A percentile compares a stretch with the other conserved stretches of the same genome.
phyloP scores from a whole-genome alignment of 1,140 invertebrate species.

The Phocides pigmalion region DNA sequence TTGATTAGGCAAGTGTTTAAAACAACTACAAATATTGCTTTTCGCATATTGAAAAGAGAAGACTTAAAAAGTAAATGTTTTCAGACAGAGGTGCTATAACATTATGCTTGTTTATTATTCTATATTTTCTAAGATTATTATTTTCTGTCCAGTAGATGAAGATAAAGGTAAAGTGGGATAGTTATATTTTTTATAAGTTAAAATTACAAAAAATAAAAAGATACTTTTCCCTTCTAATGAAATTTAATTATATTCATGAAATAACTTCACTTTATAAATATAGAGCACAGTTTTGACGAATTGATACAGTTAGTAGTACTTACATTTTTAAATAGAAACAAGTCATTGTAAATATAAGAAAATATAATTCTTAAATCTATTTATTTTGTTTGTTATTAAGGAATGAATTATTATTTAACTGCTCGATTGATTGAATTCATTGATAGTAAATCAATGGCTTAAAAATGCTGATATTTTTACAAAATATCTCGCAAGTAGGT shows the following conservation, averaged over 20 bases:
- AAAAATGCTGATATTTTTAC: conserved; percentile 21
- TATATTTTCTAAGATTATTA: neutral
- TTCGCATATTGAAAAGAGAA: too few relatives aligned
- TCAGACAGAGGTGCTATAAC: too few relatives aligned
- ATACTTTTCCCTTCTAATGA: neutral
- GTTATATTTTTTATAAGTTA: too few relatives aligned
- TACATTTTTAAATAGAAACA: neutral
- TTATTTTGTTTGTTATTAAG: too few relatives aligned
- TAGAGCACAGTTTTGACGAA: neutral
- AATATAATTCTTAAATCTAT: neutral
- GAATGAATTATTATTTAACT: too few relatives aligned
- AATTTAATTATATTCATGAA: neutral
- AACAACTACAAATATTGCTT: too few relatives aligned
- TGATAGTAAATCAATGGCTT: conserved; percentile 2
- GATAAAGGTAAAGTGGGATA: neutral
- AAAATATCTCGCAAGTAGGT: neutral
- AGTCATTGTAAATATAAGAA: neutral
- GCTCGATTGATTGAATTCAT: neutral
- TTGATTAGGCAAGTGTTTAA: too few relatives aligned
- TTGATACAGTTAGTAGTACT: too few relatives aligned
- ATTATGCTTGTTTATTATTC: too few relatives aligned
- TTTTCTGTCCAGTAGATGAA: neutral
- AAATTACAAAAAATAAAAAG: too few relatives aligned
- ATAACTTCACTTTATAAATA: neutral
- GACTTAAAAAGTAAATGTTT: too few relatives aligned